phyloP scores from a whole-genome alignment of 2,797 vertebrate genomes.

The Heteromormyrus szaboi region DNA sequence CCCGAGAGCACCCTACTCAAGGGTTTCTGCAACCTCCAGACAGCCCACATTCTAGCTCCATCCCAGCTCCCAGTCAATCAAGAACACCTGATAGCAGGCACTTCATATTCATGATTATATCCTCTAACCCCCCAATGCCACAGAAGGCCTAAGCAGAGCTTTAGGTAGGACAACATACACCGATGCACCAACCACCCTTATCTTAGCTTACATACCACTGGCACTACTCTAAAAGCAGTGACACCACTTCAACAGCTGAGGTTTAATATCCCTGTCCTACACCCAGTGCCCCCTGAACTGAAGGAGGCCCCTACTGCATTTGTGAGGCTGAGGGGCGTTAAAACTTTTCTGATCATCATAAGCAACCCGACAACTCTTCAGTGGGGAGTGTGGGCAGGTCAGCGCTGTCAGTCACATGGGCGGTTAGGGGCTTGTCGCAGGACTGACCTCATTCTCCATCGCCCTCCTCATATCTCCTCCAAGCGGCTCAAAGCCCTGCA shows the following conservation, averaged over 20 bases:
- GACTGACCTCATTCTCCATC: background rate
- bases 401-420: constrained; percentile 12
- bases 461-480: background rate
- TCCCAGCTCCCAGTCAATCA: background rate
- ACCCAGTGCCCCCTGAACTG: constrained; percentile 8
- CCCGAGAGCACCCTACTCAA: background rate
- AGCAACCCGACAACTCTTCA: constrained; percentile 3
- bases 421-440: background rate
- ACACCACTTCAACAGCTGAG: background rate
- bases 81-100: background rate
- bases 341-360: constrained; percentile 14
- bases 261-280: constrained; percentile 16
- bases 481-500: background rate
- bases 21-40: background rate
- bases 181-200: background rate
- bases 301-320: constrained; percentile 25
- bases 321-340: background rate
- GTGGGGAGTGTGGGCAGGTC: background rate
- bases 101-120: background rate
- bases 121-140: background rate
- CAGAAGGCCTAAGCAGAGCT: background rate
- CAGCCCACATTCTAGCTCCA: background rate
- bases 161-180: background rate
- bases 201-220: background rate
- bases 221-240: background rate